Base-by-base conservation (phyloP, 2,888 invertebrate species). In the Agrotis clavis region DNA sequence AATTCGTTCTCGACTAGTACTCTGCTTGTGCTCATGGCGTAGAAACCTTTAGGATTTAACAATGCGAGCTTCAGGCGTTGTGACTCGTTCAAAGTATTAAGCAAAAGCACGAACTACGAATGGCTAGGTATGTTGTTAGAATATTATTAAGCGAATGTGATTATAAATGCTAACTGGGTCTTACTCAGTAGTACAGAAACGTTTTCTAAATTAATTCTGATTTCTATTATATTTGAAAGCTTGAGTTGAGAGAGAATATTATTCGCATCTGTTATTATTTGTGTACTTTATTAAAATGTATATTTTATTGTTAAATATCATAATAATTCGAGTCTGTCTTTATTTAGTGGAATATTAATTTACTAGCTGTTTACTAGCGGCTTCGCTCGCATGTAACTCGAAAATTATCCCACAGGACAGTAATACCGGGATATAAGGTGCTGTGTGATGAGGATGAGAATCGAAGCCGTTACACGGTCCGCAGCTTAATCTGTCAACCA, bases 141-240 rank as follows among this genome's bases (percentile, higher is more conserved):
- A 74, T 71, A 59, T 74, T 48, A 77, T 19, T 59, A 19, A 19
- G 41, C 13, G 19, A 77, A 21, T 60, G 14, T 48, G 2, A 74
- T 71, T 50, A 35, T 77, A 30, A 72, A 77, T 77, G 30, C 70
- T 2, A 30, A 69, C 6, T 45, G 21, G n/a, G 56, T 69, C 30
- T 57, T n/a, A 35, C 30, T 74, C n/a, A 45, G 45, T 9, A 56
- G 50, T 75, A 47, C 47, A 56, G 54, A 45, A 69, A 56, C 77
- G 56, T 72, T 72, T 69, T 13, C 6, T 7, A 68, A 68, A 72
- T 72, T 68, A 72, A 53, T 53, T 66, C 14, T 72, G 48, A 77
- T 50, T 77, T 69, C 14, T 77, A 50, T 69, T 72, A 21, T 21
- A n/a, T 11, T 57, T 41, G 18, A 14, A 68, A 14, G 30, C n/a